Percentiles rank a stretch among this genome's conserved stretches.
Evolutionary conservation across 1,140 invertebrate species (phyloP).

Genomic region (Chrysomallon squamiferum): DNA sequence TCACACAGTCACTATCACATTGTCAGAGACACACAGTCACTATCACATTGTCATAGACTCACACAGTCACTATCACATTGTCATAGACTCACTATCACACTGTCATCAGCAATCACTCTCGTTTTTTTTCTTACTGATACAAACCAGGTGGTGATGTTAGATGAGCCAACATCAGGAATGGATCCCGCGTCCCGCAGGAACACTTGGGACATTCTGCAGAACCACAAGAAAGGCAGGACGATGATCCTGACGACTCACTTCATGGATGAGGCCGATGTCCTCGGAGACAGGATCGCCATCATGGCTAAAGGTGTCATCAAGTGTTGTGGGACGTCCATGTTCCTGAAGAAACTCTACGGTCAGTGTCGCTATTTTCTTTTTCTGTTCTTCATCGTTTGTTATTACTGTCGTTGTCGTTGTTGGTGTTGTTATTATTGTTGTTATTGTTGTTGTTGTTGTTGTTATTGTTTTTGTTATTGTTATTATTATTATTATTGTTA

Average conservation of each 20-base stretch:
- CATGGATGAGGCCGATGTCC: slow-evolving; percentile 97
- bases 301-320: slow-evolving; percentile 82
- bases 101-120: slow-evolving; percentile 8
- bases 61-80: too few species aligned
- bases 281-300: slow-evolving; percentile 93
- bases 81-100: too few species aligned
- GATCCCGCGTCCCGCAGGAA: slow-evolving; percentile 89
- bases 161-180: slow-evolving; percentile 91
- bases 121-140: too few species aligned
- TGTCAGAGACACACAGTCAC: too few species aligned
- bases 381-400: too few species aligned
- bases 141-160: slow-evolving; percentile 54
- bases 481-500: too few species aligned
- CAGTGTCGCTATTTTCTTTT: slow-evolving; percentile 22
- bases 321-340: slow-evolving; percentile 85
- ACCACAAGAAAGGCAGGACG: slow-evolving; percentile 71
- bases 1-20: too few species aligned
- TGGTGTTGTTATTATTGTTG: too few species aligned
- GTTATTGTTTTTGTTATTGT: too few species aligned
- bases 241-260: slow-evolving; percentile 95
- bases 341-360: slow-evolving; percentile 87
- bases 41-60: too few species aligned
- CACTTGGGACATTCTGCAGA: slow-evolving; percentile 79
- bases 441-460: too few species aligned
- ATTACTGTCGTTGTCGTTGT: too few species aligned